Conservation (phyloP, 2,113 vertebrate species). For the Puntigrus tetrazona region DNA sequence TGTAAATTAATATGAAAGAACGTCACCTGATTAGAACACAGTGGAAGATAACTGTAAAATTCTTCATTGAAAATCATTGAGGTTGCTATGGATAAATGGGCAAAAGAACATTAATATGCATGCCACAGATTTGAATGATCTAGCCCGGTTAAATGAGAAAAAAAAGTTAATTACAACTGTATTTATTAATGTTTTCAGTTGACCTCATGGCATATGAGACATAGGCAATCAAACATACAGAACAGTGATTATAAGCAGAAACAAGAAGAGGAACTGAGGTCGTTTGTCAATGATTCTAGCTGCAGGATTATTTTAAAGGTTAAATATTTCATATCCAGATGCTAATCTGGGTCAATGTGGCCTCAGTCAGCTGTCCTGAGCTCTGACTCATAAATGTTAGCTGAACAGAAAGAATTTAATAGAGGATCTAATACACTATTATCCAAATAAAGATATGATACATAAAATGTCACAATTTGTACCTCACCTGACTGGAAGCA, state of each 20-base stretch:
- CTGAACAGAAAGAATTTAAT: constrained; percentile 52
- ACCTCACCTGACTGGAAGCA: constrained; percentile 24
- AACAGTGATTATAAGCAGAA: constrained; percentile 78
- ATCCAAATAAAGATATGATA: constrained; percentile 45
- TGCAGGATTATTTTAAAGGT: constrained; percentile 84
- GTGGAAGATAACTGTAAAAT: not conserved
- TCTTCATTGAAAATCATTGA: not conserved
- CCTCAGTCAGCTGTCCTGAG: constrained; percentile 61
- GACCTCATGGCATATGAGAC: constrained; percentile 69
- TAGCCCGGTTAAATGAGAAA: not conserved
- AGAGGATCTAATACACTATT: constrained; percentile 56
- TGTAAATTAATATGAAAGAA: not conserved
- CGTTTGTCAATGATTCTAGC: constrained; percentile 83
- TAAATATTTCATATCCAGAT: constrained; percentile 78
- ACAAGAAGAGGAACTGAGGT: constrained; percentile 78
- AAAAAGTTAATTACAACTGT: not conserved
- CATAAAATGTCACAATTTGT: constrained; percentile 39
- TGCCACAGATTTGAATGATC: not conserved
- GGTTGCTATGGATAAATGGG: not conserved
- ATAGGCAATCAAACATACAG: constrained; percentile 69
- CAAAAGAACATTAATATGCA: not conserved
- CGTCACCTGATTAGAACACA: not conserved
- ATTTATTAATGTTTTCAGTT: not conserved
- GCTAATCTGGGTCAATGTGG: constrained; percentile 78
- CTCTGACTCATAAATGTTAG: constrained; percentile 60